Conservation (phyloP, 2,113 vertebrate species). For the Ctenodactylus gundi region DNA sequence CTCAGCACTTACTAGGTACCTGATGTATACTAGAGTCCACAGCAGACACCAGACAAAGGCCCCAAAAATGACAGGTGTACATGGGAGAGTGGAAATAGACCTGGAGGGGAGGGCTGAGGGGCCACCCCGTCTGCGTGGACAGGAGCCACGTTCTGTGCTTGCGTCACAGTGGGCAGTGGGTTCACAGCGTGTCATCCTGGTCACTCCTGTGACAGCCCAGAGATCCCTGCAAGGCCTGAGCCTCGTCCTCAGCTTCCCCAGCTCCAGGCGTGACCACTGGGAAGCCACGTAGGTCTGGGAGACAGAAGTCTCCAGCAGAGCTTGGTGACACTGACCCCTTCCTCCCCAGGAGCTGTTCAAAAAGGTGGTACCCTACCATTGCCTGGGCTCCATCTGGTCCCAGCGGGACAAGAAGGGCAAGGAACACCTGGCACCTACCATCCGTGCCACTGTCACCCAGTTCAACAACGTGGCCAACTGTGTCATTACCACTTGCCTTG, state of each 20-base stretch:
- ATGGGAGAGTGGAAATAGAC: fast-evolving
- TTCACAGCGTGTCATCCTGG: no score
- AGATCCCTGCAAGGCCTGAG: background rate
- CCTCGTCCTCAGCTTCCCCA: no score
- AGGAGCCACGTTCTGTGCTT: fast-evolving
- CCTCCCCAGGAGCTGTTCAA: constrained; percentile 94
- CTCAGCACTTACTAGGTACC: background rate
- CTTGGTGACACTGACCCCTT: background rate
- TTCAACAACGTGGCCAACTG: constrained; percentile 99
- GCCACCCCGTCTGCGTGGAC: fast-evolving
- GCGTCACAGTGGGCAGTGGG: background rate
- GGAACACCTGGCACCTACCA: constrained; percentile 96
- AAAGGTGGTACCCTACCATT: constrained; percentile 98
- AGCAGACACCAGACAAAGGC: background rate
- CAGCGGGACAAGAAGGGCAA: constrained; percentile 99
- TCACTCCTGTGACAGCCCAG: fast-evolving
- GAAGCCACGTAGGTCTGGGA: background rate
- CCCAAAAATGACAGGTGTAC: fast-evolving
- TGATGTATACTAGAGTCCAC: fast-evolving
- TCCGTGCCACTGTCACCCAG: constrained; percentile 95
- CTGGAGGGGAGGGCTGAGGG: fast-evolving
- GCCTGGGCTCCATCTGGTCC: constrained; percentile 98
- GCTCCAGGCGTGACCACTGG: background rate
- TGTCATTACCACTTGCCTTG: constrained; percentile 95
- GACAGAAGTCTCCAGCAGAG: fast-evolving